Evolutionary conservation across 2,113 vertebrate genomes (phyloP).

Genomic region (Morone chrysops): DNA sequence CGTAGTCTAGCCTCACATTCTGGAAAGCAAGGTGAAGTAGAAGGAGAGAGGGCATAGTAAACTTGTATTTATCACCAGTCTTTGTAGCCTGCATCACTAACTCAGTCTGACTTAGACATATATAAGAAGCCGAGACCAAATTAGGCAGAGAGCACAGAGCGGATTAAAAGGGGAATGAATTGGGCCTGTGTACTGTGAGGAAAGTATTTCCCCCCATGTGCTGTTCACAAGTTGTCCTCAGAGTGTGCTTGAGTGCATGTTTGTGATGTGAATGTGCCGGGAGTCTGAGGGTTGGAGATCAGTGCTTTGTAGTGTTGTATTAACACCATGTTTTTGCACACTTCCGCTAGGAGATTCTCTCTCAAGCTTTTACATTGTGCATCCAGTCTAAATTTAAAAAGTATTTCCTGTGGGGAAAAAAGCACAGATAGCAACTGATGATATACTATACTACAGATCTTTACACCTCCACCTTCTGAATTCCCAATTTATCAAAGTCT

Average conservation of each 20-base stretch:
- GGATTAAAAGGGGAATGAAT: conserved; percentile 84
- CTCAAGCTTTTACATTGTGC: neutral
- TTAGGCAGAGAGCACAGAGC: conserved; percentile 77
- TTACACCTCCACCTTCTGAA: neutral
- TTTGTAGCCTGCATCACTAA: conserved; percentile 47
- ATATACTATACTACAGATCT: neutral
- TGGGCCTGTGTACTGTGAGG: conserved; percentile 79
- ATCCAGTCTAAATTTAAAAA: neutral
- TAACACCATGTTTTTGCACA: conserved; percentile 39
- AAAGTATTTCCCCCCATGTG: conserved; percentile 76
- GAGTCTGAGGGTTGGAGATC: conserved; percentile 47
- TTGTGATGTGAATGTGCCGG: conserved; percentile 66
- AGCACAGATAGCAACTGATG: neutral
- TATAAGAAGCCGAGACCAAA: conserved; percentile 67
- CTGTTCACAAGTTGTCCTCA: conserved; percentile 70
- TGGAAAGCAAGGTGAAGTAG: neutral
- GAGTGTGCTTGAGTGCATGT: conserved; percentile 63
- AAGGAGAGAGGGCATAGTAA: neutral
- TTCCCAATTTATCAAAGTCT: neutral
- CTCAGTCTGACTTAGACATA: conserved; percentile 63
- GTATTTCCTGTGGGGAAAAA: neutral
- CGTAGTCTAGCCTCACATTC: neutral
- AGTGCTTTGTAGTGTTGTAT: conserved; percentile 48
- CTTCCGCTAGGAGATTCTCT: conserved; percentile 8
- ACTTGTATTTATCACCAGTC: conserved; percentile 19